Percentiles rank a stretch among this genome's conserved stretches.
Conservation (phyloP, 2,113 vertebrate species). For the Zootoca vivipara region DNA sequence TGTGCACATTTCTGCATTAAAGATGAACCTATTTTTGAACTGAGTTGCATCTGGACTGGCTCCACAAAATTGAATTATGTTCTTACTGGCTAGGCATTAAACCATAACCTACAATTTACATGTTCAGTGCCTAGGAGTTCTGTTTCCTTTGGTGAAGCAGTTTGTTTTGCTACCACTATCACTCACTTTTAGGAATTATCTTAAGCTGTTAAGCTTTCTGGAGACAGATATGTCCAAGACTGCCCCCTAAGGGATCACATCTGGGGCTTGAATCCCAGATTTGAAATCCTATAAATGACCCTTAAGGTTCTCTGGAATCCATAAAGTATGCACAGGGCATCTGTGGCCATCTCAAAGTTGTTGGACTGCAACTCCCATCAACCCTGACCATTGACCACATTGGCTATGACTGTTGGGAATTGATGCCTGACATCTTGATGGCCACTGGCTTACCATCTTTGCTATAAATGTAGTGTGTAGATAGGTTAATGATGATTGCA, state of each 20-base stretch:
- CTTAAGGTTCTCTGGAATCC: neutral
- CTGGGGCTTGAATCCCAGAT: neutral
- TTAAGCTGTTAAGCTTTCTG: neutral
- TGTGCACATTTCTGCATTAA: slow-evolving; percentile 19
- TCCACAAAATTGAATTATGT: neutral
- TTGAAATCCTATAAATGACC: neutral
- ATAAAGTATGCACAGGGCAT: neutral
- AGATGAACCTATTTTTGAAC: neutral
- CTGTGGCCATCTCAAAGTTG: too few relatives aligned
- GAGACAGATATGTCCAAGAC: neutral
- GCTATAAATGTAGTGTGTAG: neutral
- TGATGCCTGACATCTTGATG: too few relatives aligned
- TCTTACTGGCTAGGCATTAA: neutral
- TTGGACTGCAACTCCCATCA: too few relatives aligned
- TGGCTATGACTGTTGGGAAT: too few relatives aligned
- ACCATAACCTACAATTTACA: neutral
- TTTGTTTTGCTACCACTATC: neutral
- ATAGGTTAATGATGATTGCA: neutral
- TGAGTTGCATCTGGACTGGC: neutral
- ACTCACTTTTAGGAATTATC: neutral
- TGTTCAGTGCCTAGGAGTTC: too few relatives aligned
- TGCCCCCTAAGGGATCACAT: neutral
- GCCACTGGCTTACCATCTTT: too few relatives aligned
- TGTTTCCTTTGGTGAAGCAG: neutral
- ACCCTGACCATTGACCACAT: too few relatives aligned